Percentiles rank a stretch among this genome's conserved stretches.
Evolutionary conservation across 2,797 vertebrate species (phyloP).

Genomic region (Rhynchotus rufescens): DNA sequence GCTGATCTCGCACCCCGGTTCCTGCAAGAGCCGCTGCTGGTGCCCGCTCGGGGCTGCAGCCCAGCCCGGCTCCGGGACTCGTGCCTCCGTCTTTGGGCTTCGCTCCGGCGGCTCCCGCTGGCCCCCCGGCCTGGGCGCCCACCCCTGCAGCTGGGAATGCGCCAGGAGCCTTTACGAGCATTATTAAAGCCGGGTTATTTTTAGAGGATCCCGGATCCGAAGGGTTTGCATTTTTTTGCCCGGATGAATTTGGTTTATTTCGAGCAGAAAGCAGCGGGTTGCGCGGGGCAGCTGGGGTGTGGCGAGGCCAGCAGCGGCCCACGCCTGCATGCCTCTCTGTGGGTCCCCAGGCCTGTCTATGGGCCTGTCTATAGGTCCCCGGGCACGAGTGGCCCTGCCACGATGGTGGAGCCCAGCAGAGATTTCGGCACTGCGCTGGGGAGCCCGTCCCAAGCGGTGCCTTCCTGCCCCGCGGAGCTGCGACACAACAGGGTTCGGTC

Average conservation of each 20-base stretch:
- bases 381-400: not conserved
- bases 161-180: constrained; percentile 53
- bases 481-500: no score
- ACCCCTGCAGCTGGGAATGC: constrained; percentile 66
- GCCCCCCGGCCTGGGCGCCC: not conserved
- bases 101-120: not conserved
- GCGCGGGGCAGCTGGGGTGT: no score
- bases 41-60: not conserved
- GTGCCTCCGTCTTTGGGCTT: not conserved
- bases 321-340: not conserved
- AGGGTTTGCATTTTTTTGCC: constrained; percentile 55
- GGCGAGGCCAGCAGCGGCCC: not conserved
- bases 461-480: not conserved
- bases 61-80: not conserved
- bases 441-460: not conserved
- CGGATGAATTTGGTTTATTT: constrained; percentile 42
- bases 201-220: constrained; percentile 37
- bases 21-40: not conserved
- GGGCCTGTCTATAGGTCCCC: not conserved
- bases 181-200: constrained; percentile 58
- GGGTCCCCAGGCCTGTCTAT: not conserved
- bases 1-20: not conserved
- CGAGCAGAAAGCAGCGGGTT: not conserved
- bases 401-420: not conserved
- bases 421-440: not conserved